These are phyloP conservation scores for Tetragonula carbonaria DNA, from an alignment of 2,888 invertebrate species.

Conservation along the genomic window DNA sequence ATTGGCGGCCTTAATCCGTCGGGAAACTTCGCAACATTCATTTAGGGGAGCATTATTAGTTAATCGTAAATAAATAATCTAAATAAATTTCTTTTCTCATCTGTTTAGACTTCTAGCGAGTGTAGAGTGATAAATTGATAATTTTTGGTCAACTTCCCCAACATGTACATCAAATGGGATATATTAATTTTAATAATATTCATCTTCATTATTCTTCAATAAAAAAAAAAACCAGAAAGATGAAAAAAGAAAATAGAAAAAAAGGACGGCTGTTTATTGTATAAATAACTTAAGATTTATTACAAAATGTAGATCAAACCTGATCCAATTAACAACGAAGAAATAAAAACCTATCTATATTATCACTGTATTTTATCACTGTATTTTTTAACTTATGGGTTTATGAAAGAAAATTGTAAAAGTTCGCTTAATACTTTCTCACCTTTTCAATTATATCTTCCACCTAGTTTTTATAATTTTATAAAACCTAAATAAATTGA, in stretches of 20 bases:
- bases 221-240: not conserved
- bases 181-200: not conserved
- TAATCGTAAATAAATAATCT: not conserved
- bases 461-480: too few species aligned
- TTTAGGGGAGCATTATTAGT: not conserved
- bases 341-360: too few species aligned
- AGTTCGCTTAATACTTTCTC: too few species aligned
- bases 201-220: not conserved
- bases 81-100: not conserved
- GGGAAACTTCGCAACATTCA: constrained; percentile 13
- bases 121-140: not conserved
- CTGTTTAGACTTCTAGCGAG: not conserved
- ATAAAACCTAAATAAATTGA: too few species aligned
- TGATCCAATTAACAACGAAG: too few species aligned
- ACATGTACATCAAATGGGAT: not conserved
- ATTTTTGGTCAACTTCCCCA: too few species aligned
- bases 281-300: not conserved
- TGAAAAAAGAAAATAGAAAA: not conserved
- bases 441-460: too few species aligned
- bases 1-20: constrained; percentile 17
- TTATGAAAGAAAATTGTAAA: too few species aligned
- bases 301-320: too few species aligned
- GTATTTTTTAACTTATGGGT: too few species aligned
- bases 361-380: too few species aligned
- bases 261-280: not conserved